Evolutionary conservation across 2,888 invertebrate species (phyloP).

Genomic region (Xestia rhomboidea): DNA sequence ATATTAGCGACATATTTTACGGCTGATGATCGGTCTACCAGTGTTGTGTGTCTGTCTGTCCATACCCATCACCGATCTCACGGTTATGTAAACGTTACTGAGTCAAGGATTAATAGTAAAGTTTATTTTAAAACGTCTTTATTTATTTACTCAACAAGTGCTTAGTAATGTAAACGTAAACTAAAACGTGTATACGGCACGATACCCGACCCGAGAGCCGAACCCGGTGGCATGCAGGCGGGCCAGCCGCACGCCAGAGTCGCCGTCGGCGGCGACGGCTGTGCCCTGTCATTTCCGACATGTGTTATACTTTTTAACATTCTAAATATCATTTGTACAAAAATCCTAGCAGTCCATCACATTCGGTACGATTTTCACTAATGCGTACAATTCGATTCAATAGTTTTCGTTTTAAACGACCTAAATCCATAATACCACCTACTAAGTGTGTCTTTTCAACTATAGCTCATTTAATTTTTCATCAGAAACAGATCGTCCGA

Average conservation of each 20-base stretch:
- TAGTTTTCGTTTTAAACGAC: background rate
- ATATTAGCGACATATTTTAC: conserved; percentile 43
- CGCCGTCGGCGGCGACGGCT: conserved; percentile 67
- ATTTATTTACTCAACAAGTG: conserved; percentile 90
- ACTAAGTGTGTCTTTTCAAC: conserved; percentile 26
- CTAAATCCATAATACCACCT: background rate
- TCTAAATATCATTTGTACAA: conserved; percentile 69
- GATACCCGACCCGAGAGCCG: conserved; percentile 77
- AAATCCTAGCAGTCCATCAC: conserved; percentile 63
- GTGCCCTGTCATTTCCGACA: conserved; percentile 74
- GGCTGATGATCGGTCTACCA: conserved; percentile 30
- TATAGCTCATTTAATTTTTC: conserved; percentile 52
- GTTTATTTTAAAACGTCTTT: conserved; percentile 88
- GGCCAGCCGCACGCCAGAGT: conserved; percentile 50
- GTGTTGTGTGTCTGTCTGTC: conserved; percentile 65
- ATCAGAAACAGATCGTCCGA: conserved; percentile 61
- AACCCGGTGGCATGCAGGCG: conserved; percentile 73
- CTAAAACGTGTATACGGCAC: conserved; percentile 75
- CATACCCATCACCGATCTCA: conserved; percentile 76
- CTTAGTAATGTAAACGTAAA: conserved; percentile 88
- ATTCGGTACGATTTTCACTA: conserved; percentile 55
- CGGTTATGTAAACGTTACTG: conserved; percentile 85
- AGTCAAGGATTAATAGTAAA: conserved; percentile 86
- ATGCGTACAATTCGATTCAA: conserved; percentile 42
- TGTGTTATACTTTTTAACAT: conserved; percentile 74